Base-by-base conservation (phyloP, 1,140 invertebrate genomes). In the Pinna nobilis region DNA sequence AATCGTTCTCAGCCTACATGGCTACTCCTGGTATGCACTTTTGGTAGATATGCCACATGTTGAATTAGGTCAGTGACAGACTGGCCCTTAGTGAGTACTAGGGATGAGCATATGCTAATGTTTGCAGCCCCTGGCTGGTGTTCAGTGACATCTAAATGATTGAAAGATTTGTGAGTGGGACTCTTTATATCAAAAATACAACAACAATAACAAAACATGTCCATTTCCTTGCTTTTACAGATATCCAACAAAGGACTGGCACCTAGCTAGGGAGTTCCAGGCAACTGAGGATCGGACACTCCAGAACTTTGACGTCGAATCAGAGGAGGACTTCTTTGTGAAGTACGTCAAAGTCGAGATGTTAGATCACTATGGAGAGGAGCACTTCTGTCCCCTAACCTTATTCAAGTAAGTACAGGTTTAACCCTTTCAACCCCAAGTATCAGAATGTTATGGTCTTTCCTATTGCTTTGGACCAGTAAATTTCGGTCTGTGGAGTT, bases 321-420 rank as follows among this genome's bases (percentile, higher is more conserved):
- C 74, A 3, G 65, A 93, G 92, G 15, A 93, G 93, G 85, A 84
- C 20, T 90, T 95, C 0, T 99, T 98, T 90, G 95, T 95, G 20
- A 99, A 99, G 90, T 99, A 96, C 88, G 93, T 99, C 23, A 91
- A 91, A 41, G 80, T 90, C 7, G 97, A 99, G 83, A 91, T 99
- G 76, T 91, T 95, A 64, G 96, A 95, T 20, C 95, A 99, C 88
- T 96, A 99, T 85, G 97, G 97, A 13, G 93, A 93, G 3, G 97
- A 99, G 89, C 98, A 99, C 87, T 99, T 96, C 86, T 99, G 98
- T 88, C 98, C 98, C 0, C 91, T 99, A 53, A 98, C 96, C 9
- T 71, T 87, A n/a, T 84, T 88, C 67, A 86, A 81, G 87, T 88
- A 37, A 77, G 73, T 59, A 3, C 20, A n/a, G n/a, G n/a, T n/a